Conservation (phyloP, 2,797 vertebrate genomes). For the Gymnothorax javanicus region DNA sequence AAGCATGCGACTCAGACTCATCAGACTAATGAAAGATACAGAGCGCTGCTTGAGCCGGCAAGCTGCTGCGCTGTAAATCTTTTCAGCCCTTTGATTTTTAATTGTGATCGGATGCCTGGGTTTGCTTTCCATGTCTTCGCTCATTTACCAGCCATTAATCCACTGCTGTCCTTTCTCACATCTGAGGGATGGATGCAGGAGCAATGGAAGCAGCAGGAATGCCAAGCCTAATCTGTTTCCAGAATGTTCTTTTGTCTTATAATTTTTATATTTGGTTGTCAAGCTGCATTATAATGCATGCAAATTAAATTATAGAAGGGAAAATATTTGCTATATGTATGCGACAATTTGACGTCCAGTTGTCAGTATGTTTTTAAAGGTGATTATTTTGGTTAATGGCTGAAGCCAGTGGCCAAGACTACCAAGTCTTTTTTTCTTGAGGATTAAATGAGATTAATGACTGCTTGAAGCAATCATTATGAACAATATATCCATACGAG, state of each 20-base stretch:
- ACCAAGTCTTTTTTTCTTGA: no score
- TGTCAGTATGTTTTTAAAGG: no score
- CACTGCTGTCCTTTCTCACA: not conserved
- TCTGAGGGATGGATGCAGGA: not conserved
- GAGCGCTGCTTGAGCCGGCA: not conserved
- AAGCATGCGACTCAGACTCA: not conserved
- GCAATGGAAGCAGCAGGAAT: not conserved
- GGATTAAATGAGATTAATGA: not conserved
- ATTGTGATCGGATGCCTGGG: conserved; percentile 6
- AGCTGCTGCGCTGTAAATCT: not conserved
- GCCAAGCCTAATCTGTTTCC: not conserved
- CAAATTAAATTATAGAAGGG: not conserved
- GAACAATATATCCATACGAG: not conserved
- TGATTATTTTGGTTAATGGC: no score
- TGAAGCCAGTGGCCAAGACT: no score
- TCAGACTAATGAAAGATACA: not conserved
- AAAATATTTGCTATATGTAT: not conserved
- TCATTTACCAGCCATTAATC: conserved; percentile 2
- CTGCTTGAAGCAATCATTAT: not conserved
- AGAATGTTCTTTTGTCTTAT: not conserved
- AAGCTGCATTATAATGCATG: not conserved
- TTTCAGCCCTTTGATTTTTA: not conserved
- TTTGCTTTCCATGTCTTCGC: not conserved
- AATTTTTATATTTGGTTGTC: not conserved
- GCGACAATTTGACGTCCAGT: not conserved